A percentile compares a stretch with the other conserved stretches of the same genome.
Conservation (phyloP, 2,113 vertebrate genomes). For the Otis tarda region DNA sequence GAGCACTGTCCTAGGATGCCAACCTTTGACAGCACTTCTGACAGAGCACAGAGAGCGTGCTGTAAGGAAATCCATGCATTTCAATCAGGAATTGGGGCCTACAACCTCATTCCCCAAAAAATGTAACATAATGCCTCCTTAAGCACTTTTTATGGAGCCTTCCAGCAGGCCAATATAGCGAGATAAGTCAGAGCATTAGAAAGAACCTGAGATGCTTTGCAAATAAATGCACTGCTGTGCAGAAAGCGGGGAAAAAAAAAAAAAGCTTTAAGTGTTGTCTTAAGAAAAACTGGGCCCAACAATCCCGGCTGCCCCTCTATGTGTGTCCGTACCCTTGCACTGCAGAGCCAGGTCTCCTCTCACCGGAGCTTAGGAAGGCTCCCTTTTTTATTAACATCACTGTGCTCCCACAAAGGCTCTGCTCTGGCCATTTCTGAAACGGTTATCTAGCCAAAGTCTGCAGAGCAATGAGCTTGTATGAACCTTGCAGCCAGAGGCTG, state of each 20-base stretch:
- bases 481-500: background rate
- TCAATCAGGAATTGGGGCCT: background rate
- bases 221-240: background rate
- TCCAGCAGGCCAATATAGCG: background rate
- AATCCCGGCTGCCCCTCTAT: background rate
- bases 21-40: background rate
- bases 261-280: background rate
- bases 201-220: background rate
- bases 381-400: background rate
- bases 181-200: background rate
- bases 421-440: background rate
- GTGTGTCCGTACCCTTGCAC: background rate
- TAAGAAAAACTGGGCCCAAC: background rate
- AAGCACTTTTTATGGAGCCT: background rate
- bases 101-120: background rate
- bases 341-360: background rate
- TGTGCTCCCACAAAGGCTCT: background rate
- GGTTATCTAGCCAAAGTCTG: background rate
- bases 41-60: background rate
- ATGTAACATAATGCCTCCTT: background rate
- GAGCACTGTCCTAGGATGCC: background rate
- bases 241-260: background rate
- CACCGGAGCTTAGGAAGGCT: background rate
- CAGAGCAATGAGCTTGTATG: background rate
- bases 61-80: background rate